phyloP scores from a whole-genome alignment of 2,888 invertebrate genomes.

The Himalopsyche anomala region DNA sequence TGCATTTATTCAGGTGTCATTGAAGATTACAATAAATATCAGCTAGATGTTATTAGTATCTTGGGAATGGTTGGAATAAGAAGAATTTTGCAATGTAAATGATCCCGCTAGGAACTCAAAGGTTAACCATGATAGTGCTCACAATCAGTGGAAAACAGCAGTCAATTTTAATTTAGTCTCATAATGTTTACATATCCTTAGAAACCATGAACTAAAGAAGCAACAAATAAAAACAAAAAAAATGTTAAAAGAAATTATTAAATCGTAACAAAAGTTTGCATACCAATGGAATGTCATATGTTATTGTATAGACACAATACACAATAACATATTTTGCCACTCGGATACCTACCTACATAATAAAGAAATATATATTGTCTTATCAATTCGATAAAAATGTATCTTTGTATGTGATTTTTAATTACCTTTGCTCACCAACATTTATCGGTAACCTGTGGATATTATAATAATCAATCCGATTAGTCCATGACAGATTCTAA shows the following conservation, averaged over 20 bases:
- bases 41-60: too few relatives aligned
- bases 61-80: too few relatives aligned
- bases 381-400: not conserved
- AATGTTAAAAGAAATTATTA: not conserved
- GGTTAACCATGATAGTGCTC: too few relatives aligned
- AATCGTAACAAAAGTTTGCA: not conserved
- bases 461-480: not conserved
- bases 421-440: not conserved
- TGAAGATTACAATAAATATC: too few relatives aligned
- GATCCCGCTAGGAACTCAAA: too few relatives aligned
- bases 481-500: not conserved
- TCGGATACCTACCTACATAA: not conserved
- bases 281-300: not conserved
- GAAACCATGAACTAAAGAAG: too few relatives aligned
- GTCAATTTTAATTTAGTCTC: too few relatives aligned
- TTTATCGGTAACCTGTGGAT: not conserved
- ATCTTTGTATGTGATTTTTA: not conserved
- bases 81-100: too few relatives aligned
- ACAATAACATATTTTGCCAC: not conserved
- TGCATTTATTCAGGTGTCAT: too few relatives aligned
- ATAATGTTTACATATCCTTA: too few relatives aligned
- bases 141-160: too few relatives aligned
- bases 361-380: not conserved
- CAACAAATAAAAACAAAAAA: not conserved
- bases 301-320: not conserved